A percentile compares a stretch with the other conserved stretches of the same genome.
Conservation (phyloP, 2,113 vertebrate genomes). For the Proteles cristata region DNA sequence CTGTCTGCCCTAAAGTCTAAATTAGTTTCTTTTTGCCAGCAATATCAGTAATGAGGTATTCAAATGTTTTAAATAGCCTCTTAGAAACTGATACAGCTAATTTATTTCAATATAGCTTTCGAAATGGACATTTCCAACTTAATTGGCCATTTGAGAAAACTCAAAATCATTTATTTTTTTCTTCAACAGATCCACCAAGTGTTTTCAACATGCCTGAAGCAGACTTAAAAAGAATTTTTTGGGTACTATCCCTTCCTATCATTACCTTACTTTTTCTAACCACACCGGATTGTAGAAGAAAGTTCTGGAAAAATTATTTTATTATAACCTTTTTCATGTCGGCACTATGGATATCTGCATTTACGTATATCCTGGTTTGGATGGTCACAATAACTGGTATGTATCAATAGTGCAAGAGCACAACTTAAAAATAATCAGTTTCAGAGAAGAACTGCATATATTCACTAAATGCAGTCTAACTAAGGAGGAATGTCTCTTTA, state of each 20-base stretch:
- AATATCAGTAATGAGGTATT: conserved; percentile 67
- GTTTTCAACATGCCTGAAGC: conserved; percentile 95
- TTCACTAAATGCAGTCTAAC: background rate
- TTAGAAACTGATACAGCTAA: conserved; percentile 70
- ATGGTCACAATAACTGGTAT: conserved; percentile 97
- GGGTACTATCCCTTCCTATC: conserved; percentile 96
- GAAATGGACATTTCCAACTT: conserved; percentile 70
- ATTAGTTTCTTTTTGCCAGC: conserved; percentile 60
- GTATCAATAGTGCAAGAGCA: conserved; percentile 67
- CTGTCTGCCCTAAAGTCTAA: conserved; percentile 47
- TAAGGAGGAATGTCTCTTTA: conserved; percentile 24
- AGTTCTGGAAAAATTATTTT: conserved; percentile 94
- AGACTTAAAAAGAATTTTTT: conserved; percentile 94
- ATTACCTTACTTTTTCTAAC: conserved; percentile 93
- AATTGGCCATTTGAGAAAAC: conserved; percentile 66
- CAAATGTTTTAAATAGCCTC: conserved; percentile 65
- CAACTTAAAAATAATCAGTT: conserved; percentile 13
- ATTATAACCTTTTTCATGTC: conserved; percentile 96
- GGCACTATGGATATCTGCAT: conserved; percentile 96
- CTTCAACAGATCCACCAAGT: conserved; percentile 88
- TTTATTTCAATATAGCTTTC: conserved; percentile 72
- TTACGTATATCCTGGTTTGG: conserved; percentile 97
- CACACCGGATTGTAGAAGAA: conserved; percentile 94
- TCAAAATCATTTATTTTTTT: conserved; percentile 70
- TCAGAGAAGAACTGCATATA: background rate